These are phyloP conservation scores for Thera britannica DNA, from an alignment of 2,888 invertebrate genomes.

Conservation along the genomic window DNA sequence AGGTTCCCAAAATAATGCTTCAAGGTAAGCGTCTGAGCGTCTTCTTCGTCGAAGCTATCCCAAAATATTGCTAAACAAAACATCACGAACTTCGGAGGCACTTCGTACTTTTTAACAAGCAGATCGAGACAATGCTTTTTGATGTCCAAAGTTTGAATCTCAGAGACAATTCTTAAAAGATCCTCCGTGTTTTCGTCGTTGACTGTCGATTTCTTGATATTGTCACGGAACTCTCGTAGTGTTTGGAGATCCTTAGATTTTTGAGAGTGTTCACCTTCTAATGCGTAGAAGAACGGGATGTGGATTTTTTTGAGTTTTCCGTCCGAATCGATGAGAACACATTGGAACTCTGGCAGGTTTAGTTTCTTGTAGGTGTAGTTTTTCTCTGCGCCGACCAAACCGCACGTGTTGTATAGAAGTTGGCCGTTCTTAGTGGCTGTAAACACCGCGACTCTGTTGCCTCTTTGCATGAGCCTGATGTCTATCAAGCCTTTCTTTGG, in stretches of 20 bases:
- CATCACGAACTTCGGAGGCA: slow-evolving; percentile 86
- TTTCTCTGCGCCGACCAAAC: slow-evolving; percentile 89
- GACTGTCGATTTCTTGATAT: slow-evolving; percentile 85
- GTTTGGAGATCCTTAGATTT: slow-evolving; percentile 95
- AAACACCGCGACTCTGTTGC: slow-evolving; percentile 95
- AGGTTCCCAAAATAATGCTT: slow-evolving; percentile 69
- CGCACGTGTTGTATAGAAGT: slow-evolving; percentile 91
- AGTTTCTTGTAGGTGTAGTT: slow-evolving; percentile 83
- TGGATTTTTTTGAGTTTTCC: slow-evolving; percentile 92
- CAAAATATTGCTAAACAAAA: slow-evolving; percentile 79
- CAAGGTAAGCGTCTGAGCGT: slow-evolving; percentile 51
- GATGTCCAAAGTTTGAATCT: slow-evolving; percentile 89
- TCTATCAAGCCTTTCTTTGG: slow-evolving; percentile 96
- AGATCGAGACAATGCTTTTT: slow-evolving; percentile 89
- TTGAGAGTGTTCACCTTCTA: slow-evolving; percentile 94
- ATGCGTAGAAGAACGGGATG: slow-evolving; percentile 96
- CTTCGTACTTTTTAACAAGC: slow-evolving; percentile 86
- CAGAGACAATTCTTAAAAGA: slow-evolving; percentile 83
- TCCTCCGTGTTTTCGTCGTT: slow-evolving; percentile 80
- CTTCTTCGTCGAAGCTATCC: slow-evolving; percentile 57
- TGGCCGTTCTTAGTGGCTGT: slow-evolving; percentile 94
- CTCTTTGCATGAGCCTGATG: slow-evolving; percentile 96
- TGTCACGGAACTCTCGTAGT: slow-evolving; percentile 89
- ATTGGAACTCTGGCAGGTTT: slow-evolving; percentile 87
- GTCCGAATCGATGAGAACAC: slow-evolving; percentile 93